Evolutionary conservation across 2,113 vertebrate species (phyloP), one percentile per base, ranked within the genome.

Genomic region (Scatophagus argus): DNA sequence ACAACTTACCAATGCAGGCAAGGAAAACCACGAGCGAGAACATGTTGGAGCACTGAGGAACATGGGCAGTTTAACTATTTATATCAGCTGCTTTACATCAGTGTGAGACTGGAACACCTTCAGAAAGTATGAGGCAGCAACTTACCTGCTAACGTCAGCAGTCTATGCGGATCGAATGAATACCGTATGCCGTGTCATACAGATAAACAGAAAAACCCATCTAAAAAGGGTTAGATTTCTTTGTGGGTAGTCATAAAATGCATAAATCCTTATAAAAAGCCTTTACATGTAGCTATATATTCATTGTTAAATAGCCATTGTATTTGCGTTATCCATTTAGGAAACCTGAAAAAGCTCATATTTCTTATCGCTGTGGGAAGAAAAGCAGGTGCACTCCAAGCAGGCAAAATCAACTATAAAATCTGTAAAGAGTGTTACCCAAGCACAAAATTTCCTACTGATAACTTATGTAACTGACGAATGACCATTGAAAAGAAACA

Each of bases 31-130:
- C 62, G 43, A 92, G 23, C 74, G 77, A 59, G 72, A 91, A 84
- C 92, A 92, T 94, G 39, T 77, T 93, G 82, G 21, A 63, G 7
- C 32, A 31, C 3, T 31, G 44, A 62, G 21, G 27, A 73, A 4
- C 11, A 27, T 5, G n/a, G 27, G 54, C 13, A 52, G 43, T 44
- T n/a, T 16, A 52, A 44, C 51, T 79, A 77, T 90, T 87, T 91
- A 90, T 86, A 91, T 23, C 43, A 46, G n/a, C n/a, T n/a, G n/a
- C n/a, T 90, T 87, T 91, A 90, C 84, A 91, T 23, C 43, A 46
- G 25, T 27, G 32, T 62, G 56, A 63, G 9, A 56, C 12, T 43
- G 74, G 38, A 56, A 81, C 55, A 81, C 61, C 43, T 88, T 75
- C 79, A 82, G 16, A 55, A 54, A 27, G 38, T 36, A 27, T 68